Evolutionary conservation across 1,140 invertebrate species (phyloP), one percentile per base, ranked within the genome.

Genomic region (Venturia canescens): DNA sequence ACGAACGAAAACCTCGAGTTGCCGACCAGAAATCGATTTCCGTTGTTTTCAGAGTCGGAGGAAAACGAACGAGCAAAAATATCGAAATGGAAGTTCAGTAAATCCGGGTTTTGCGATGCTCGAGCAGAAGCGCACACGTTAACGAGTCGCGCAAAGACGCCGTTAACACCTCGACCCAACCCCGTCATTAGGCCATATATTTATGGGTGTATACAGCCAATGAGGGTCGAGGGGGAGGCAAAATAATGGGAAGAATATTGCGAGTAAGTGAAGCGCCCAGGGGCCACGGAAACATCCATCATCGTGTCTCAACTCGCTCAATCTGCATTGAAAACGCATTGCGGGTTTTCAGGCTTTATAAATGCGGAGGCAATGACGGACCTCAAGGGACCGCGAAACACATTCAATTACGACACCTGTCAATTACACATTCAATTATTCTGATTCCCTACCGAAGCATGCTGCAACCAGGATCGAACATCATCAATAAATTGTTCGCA

Each of bases 131-230:
- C 50, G n/a, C 50, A 21, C 50, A 53, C 50, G 16, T 53, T 60
- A 80, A 84, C 70, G 60, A 53, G 66, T 60, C 71, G 80, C 83
- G 81, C n/a, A n/a, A 83, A 83, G 85, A 83, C 74, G 57, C 84
- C 83, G 80, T 85, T 84, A 83, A 82, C 83, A 85, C 84, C 79
- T 84, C 77, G 44, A 70, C 50, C 75, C 16, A 60, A 74, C 79
- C 78, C 76, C 48, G 76, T 87, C 83, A 83, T 87, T 87, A 85
- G 85, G 81, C 81, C 83, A 83, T 84, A 74, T 74, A 86, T 84
- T 87, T 85, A 86, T 85, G 71, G 81, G 44, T 50, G 31, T 18
- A 74, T 18, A 57, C 29, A 34, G 53, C 34, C 81, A 85, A 83
- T 80, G 81, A 82, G 78, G 78, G 80, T 77, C 78, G 72, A 74